Evolutionary conservation across 2,113 vertebrate genomes (phyloP), one percentile per base, ranked within the genome.

Genomic region (Megaceryle torquata): DNA sequence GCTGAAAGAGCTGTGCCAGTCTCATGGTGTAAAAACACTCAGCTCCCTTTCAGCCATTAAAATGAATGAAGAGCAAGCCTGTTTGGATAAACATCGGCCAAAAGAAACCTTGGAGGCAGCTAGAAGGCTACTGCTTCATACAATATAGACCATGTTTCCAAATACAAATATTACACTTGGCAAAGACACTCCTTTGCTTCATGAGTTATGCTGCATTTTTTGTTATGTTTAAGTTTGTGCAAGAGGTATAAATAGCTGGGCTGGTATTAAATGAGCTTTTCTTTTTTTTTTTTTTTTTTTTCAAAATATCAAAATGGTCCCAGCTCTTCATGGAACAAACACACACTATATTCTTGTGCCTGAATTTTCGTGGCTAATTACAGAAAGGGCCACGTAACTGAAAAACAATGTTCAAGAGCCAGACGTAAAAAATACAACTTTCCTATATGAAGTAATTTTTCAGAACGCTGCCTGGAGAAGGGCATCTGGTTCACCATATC

Each of bases 81-180:
- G 92, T 97, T 98, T 96, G 96, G 74, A 96, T 95, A 97, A 95
- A 97, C 82, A 92, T 68, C 87, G 88, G 97, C 98, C 97, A 97
- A 97, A 96, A 97, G 97, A 98, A 97, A 98, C 86, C 96, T 94
- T 96, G 93, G 95, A 98, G 97, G 96, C 96, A 84, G 95, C 90
- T 74, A 85, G 86, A 96, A 96, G 88, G 97, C 97, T 97, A 97
- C 97, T 93, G 95, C 97, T 97, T 97, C 87, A 25, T 97, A 97
- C 95, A 94, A 95, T 89, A 86, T 97, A 96, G 98, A 93, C 96
- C 95, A 91, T 93, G 97, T 96, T 98, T 98, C 97, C 96, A 97
- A 98, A 97, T 77, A 97, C 97, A 98, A 98, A 98, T 98, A 98
- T 98, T 98, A 94, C 93, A 82, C 93, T 98, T 98, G 98, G 98